Conservation (phyloP, 2,888 invertebrate genomes). For the Lasioglossum lativentre region DNA sequence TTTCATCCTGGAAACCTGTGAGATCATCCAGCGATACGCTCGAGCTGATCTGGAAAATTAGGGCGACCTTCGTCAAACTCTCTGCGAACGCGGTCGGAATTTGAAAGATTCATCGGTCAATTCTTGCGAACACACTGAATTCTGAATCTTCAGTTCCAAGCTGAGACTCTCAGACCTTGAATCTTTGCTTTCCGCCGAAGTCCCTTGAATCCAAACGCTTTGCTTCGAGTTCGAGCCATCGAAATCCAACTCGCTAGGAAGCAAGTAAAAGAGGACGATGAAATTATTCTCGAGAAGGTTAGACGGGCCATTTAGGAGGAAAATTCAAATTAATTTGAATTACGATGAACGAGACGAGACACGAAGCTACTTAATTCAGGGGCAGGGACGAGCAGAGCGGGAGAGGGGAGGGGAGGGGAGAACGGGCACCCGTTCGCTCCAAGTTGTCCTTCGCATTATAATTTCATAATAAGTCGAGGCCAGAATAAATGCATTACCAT, state of each 20-base stretch:
- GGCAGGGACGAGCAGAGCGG: constrained; percentile 30
- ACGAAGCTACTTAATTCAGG: constrained; percentile 60
- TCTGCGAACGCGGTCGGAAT: neutral
- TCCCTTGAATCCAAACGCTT: too few species aligned
- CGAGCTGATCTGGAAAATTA: neutral
- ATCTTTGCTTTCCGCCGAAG: too few species aligned
- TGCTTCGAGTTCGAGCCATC: too few species aligned
- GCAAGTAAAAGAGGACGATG: neutral
- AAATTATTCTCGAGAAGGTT: neutral
- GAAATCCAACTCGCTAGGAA: too few species aligned
- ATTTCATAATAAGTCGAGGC: constrained; percentile 71
- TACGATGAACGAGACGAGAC: constrained; percentile 52
- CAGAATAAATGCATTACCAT: constrained; percentile 67
- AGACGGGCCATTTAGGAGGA: neutral
- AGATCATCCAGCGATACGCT: too few species aligned
- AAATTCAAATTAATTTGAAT: constrained; percentile 51
- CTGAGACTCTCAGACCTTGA: neutral
- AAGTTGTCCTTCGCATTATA: constrained; percentile 70
- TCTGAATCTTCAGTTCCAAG: neutral
- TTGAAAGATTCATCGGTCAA: too few species aligned
- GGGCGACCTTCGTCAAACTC: neutral
- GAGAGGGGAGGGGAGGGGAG: neutral
- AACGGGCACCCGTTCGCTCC: constrained; percentile 41
- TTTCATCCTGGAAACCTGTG: neutral
- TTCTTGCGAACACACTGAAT: neutral